Base-by-base conservation (phyloP, 2,888 invertebrate genomes). In the Ophonus ardosiacus region DNA sequence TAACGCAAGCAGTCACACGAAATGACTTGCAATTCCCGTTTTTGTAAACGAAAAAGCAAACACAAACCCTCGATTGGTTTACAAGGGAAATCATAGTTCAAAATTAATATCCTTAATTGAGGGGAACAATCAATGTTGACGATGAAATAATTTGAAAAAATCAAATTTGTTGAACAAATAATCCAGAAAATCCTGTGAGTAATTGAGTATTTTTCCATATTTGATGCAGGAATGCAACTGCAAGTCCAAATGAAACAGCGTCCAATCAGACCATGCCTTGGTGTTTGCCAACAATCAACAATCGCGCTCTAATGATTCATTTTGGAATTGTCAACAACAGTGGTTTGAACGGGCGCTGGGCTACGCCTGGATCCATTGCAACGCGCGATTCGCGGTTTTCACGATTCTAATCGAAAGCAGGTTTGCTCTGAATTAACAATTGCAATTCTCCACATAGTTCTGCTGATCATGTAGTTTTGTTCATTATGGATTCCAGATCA, bases 261-360 rank as follows among this genome's bases (percentile, higher is more conserved):
- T 17, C 71, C 43, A 74, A 74, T 74, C 43, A 40, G 18, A 4
- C 40, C 40, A 0, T 1, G 68, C 40, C 7, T 15, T 68, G 43
- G 71, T 74, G 43, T 74, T 74, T 74, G 43, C 71, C 43, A 74
- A 74, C 71, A 74, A 74, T 74, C 71, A 74, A 43, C 71, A 74
- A 74, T 74, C 71, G 71, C 43, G 43, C 71, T n/a, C 71, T 74
- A 21, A 43, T 74, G 71, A 74, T 74, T 74, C 71, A 74, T 74
- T 74, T 74, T 74, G 18, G 18, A 43, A 74, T 68, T 43, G 71
- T 74, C 71, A 74, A 74, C 71, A 74, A 18, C 43, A 18, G 71
- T 15, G 18, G 8, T 68, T 31, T 38, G 17, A 40, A 43, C 18
- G 71, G 43, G 71, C 40, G 68, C 40, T 10, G 38, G n/a, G 15